Percentiles rank a stretch among this genome's conserved stretches.
Conservation (phyloP, 2,888 invertebrate genomes). For the Ophion ventricosus region DNA sequence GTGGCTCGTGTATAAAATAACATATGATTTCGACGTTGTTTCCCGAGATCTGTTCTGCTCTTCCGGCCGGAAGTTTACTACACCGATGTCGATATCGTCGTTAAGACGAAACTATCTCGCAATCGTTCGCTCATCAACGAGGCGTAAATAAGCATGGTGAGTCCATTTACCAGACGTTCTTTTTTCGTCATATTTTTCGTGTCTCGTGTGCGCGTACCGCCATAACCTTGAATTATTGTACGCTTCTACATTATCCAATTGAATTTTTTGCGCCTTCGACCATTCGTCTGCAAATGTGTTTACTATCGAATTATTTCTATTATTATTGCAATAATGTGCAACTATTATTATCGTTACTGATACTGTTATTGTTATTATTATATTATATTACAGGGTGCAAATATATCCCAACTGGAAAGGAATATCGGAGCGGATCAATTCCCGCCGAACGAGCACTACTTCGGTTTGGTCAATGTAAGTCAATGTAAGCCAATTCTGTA, state of each 20-base stretch:
- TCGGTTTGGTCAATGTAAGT: slow-evolving; percentile 98
- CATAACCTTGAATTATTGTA: slow-evolving; percentile 43
- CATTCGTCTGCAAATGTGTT: neutral
- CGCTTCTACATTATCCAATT: neutral
- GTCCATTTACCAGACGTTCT: slow-evolving; percentile 29
- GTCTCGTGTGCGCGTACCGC: slow-evolving; percentile 1
- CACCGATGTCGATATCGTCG: slow-evolving; percentile 71
- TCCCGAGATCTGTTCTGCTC: slow-evolving; percentile 26
- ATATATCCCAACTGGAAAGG: slow-evolving; percentile 99
- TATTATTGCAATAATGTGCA: neutral
- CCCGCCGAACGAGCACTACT: slow-evolving; percentile 99
- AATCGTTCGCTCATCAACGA: slow-evolving; percentile 50
- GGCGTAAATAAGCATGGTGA: slow-evolving; percentile 73
- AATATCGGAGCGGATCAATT: slow-evolving; percentile 99
- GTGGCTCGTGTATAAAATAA: slow-evolving; percentile 10
- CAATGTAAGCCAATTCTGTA: too few species aligned
- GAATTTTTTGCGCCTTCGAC: neutral
- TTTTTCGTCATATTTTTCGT: neutral
- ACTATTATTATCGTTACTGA: neutral
- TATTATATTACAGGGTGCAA: slow-evolving; percentile 92
- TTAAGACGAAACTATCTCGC: slow-evolving; percentile 73
- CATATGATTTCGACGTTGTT: slow-evolving; percentile 53
- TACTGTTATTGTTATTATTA: too few species aligned
- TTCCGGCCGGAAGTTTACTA: slow-evolving; percentile 71
- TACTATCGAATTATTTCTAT: neutral